Evolutionary conservation across 2,888 invertebrate species (phyloP).

Genomic region (Dryococelus australis): DNA sequence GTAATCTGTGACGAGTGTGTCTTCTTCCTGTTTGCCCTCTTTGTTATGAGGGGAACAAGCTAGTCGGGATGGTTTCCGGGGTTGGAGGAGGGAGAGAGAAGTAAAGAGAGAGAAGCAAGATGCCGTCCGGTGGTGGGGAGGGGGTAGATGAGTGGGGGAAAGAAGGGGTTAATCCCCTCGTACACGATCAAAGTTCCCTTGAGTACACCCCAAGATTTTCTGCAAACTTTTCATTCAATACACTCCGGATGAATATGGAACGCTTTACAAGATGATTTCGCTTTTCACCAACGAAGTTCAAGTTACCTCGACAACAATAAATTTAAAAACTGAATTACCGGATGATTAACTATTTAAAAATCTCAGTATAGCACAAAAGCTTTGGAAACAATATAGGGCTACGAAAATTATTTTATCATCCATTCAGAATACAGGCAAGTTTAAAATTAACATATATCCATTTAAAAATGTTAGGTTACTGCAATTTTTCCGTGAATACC

Average conservation of each 20-base stretch:
- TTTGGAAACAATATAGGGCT: too few species aligned
- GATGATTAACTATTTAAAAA: too few species aligned
- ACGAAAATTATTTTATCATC: too few species aligned
- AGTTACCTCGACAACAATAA: background rate
- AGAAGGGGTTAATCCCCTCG: slow-evolving; percentile 4
- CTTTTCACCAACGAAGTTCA: background rate
- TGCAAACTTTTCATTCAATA: background rate
- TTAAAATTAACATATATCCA: too few species aligned
- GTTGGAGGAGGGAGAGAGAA: slow-evolving; percentile 36
- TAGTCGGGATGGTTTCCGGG: slow-evolving; percentile 12
- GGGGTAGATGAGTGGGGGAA: background rate
- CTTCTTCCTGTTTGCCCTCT: slow-evolving; percentile 33
- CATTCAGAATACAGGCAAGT: too few species aligned
- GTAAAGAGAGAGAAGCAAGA: slow-evolving; percentile 34
- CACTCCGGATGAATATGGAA: background rate
- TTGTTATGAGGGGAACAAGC: slow-evolving; percentile 38
- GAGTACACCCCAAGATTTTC: background rate
- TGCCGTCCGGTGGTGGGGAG: too few species aligned
- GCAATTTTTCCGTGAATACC: too few species aligned
- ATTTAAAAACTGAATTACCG: background rate
- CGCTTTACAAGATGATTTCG: background rate
- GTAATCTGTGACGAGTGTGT: slow-evolving; percentile 25
- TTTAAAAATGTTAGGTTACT: too few species aligned
- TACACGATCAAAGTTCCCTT: slow-evolving; percentile 8
- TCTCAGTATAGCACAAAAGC: too few species aligned